A percentile compares a stretch with the other conserved stretches of the same genome.
Conservation (phyloP, 2,113 vertebrate genomes). For the Rhea pennata region DNA sequence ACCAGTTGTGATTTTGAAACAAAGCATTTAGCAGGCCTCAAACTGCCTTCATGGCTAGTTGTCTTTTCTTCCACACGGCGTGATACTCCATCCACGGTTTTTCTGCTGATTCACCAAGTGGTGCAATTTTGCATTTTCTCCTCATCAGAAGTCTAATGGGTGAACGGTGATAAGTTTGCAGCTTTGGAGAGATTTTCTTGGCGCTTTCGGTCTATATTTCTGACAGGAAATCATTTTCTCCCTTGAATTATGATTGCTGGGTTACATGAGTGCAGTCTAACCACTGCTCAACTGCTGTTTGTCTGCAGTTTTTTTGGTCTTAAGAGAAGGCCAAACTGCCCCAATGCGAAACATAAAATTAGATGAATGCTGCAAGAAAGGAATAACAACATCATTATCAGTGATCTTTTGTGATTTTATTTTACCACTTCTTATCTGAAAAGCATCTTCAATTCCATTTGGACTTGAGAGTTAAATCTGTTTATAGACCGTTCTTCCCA, state of each 20-base stretch:
- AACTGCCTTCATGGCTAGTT: neutral
- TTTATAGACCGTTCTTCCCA: conserved; percentile 54
- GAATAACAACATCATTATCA: conserved; percentile 63
- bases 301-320: conserved; percentile 51
- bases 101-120: neutral
- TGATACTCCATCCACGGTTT: neutral
- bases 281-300: conserved; percentile 44
- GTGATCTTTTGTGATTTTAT: conserved; percentile 58
- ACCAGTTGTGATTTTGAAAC: conserved; percentile 14
- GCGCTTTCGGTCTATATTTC: conserved; percentile 61
- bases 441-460: conserved; percentile 55
- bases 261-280: conserved; percentile 61
- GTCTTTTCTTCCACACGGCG: neutral
- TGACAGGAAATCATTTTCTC: conserved; percentile 67
- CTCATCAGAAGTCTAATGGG: conserved; percentile 31
- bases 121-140: conserved; percentile 31
- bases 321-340: conserved; percentile 49
- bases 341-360: conserved; percentile 55
- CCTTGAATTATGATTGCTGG: conserved; percentile 61
- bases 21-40: neutral
- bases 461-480: conserved; percentile 59
- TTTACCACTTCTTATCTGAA: conserved; percentile 68
- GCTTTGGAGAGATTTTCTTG: conserved; percentile 57
- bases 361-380: conserved; percentile 54
- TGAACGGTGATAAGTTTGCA: conserved; percentile 62